phyloP scores from a whole-genome alignment of 2,113 vertebrate species.

The Anser brachyrhynchus region DNA sequence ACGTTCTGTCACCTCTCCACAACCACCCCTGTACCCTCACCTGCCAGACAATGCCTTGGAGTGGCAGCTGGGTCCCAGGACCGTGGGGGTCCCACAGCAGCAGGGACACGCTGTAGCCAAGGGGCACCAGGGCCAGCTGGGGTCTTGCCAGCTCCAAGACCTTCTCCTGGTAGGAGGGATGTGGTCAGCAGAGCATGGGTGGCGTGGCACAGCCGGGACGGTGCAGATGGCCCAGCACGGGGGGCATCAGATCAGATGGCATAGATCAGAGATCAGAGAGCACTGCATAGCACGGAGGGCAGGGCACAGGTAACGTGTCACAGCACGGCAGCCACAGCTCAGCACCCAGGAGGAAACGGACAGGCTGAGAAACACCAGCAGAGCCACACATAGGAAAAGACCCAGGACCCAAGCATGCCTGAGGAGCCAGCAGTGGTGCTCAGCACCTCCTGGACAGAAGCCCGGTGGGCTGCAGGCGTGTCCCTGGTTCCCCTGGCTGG shows the following conservation, averaged over 20 bases:
- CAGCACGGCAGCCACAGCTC: fast-evolving
- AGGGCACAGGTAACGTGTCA: not conserved
- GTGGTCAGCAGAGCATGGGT: not conserved
- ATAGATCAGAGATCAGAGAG: not conserved
- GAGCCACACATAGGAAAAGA: not conserved
- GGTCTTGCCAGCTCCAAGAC: slow-evolving; percentile 74
- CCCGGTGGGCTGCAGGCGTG: not conserved
- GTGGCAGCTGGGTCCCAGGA: slow-evolving; percentile 17
- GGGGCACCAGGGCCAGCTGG: slow-evolving; percentile 66
- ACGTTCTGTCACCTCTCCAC: not conserved
- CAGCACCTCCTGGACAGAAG: not conserved
- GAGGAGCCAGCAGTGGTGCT: not conserved
- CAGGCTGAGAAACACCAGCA: not conserved
- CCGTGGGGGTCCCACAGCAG: slow-evolving; percentile 73
- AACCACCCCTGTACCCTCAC: slow-evolving; percentile 43
- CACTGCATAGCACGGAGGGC: fast-evolving
- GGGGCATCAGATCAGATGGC: not conserved
- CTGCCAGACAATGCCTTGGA: slow-evolving; percentile 74
- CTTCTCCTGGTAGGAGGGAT: slow-evolving; percentile 68
- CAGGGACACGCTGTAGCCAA: slow-evolving; percentile 79
- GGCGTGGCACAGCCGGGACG: not conserved
- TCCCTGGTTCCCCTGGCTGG: not conserved
- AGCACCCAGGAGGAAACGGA: not conserved
- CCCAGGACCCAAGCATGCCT: fast-evolving
- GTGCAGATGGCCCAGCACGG: not conserved